Percentiles rank a stretch among this genome's conserved stretches.
phyloP scores from a whole-genome alignment of 92 coral and sea anemone genomes.

The Plumapathes pennacea region DNA sequence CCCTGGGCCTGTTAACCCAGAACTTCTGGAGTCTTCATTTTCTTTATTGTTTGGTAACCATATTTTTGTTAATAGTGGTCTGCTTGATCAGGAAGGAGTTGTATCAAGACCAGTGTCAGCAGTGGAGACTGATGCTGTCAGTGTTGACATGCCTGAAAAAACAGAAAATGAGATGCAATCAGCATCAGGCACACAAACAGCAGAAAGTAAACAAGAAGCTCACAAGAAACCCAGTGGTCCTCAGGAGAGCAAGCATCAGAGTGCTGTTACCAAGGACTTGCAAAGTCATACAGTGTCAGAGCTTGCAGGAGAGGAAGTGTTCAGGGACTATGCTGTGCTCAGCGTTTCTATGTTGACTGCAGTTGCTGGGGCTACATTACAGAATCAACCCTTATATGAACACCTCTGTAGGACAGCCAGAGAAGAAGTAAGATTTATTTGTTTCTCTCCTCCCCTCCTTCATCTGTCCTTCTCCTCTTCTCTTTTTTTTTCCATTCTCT shows the following conservation, averaged over 20 bases:
- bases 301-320: slow-evolving; percentile 60
- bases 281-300: slow-evolving; percentile 46
- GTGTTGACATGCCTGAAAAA: slow-evolving; percentile 1
- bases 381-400: slow-evolving; percentile 50
- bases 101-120: slow-evolving; percentile 23
- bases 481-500: too few species aligned
- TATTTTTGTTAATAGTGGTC: too few species aligned
- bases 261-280: slow-evolving; percentile 51
- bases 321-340: slow-evolving; percentile 61
- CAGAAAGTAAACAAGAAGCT: slow-evolving; percentile 29
- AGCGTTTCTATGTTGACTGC: slow-evolving; percentile 78
- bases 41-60: too few species aligned
- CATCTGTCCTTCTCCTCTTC: neutral
- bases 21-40: too few species aligned
- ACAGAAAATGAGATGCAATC: neutral
- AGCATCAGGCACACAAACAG: slow-evolving; percentile 8
- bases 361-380: slow-evolving; percentile 66
- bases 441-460: neutral
- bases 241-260: slow-evolving; percentile 50
- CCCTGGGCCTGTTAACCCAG: too few species aligned
- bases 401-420: slow-evolving; percentile 23
- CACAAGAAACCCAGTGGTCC: slow-evolving; percentile 29
- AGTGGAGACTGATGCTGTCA: slow-evolving; percentile 2
- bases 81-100: slow-evolving; percentile 45
- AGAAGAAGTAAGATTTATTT: slow-evolving; percentile 20